Percentiles rank a stretch among this genome's conserved stretches.
phyloP scores from a whole-genome alignment of 2,888 invertebrate genomes.

The Drosophila peninsularis region DNA sequence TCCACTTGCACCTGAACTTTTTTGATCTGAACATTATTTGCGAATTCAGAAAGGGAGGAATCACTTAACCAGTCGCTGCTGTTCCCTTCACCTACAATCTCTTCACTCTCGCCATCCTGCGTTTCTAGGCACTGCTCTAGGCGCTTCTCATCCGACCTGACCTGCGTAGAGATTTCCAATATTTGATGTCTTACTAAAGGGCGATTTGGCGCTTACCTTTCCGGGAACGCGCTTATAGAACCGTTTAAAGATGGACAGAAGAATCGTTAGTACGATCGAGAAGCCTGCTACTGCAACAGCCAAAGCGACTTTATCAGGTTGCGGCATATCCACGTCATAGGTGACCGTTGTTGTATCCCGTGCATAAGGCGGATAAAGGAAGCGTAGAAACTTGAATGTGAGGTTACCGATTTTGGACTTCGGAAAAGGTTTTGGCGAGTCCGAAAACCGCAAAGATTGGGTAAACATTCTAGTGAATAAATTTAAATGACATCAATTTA shows the following conservation, averaged over 20 bases:
- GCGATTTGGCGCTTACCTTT: not conserved
- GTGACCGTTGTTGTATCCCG: not conserved
- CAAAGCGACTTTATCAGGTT: not conserved
- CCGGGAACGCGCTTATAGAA: not conserved
- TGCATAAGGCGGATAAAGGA: slow-evolving; percentile 7
- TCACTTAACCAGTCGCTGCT: not conserved
- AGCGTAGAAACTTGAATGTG: slow-evolving; percentile 9
- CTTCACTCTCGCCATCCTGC: not conserved
- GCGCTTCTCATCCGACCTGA: too few species aligned
- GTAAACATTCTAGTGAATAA: not conserved
- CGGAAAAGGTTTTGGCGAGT: not conserved
- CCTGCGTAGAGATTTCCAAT: not conserved
- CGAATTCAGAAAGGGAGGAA: not conserved
- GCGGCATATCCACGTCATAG: not conserved
- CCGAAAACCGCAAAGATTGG: not conserved
- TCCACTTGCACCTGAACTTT: too few species aligned
- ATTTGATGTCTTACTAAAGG: not conserved
- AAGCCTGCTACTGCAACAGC: not conserved
- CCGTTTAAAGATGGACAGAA: not conserved
- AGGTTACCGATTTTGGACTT: not conserved
- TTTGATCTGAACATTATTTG: not conserved
- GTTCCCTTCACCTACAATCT: not conserved
- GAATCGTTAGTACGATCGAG: not conserved
- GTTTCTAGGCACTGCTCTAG: not conserved
- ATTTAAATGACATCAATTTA: not conserved